These are phyloP conservation scores for Criorhina ranunculi DNA, from an alignment of 2,888 invertebrate species.

Conservation along the genomic window DNA sequence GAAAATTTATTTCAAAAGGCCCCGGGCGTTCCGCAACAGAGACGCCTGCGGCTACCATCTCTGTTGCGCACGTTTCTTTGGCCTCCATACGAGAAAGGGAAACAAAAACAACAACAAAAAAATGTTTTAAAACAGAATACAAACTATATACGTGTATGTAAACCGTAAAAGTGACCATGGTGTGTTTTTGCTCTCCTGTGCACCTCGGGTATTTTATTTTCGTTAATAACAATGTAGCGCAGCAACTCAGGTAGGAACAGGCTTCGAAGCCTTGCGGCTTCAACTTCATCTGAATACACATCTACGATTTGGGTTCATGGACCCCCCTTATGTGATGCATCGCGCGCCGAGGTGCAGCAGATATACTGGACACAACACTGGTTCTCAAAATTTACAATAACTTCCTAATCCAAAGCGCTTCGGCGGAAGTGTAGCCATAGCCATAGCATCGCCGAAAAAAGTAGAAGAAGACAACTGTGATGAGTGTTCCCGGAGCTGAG, in stretches of 20 bases:
- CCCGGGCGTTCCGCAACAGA: constrained; percentile 75
- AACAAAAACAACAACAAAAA: constrained; percentile 19
- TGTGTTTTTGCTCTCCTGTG: constrained; percentile 66
- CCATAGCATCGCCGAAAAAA: constrained; percentile 17
- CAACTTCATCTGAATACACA: constrained; percentile 75
- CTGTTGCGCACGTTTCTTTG: constrained; percentile 72
- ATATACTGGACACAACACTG: constrained; percentile 35
- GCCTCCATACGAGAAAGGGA: constrained; percentile 33
- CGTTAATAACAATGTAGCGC: constrained; percentile 77
- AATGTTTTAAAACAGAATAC: background rate
- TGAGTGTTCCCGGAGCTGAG: constrained; percentile 20
- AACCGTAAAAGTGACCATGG: constrained; percentile 72
- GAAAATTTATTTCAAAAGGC: constrained; percentile 74
- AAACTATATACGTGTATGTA: constrained; percentile 38
- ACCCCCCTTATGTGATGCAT: constrained; percentile 61
- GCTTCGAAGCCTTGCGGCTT: constrained; percentile 67
- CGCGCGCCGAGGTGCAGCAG: background rate
- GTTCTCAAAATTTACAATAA: constrained; percentile 60
- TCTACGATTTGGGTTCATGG: constrained; percentile 70
- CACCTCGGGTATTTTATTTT: constrained; percentile 76
- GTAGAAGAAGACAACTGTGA: background rate
- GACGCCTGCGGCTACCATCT: constrained; percentile 52
- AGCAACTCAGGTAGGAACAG: constrained; percentile 70
- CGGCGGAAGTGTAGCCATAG: constrained; percentile 66
- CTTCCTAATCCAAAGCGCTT: constrained; percentile 55